These are phyloP conservation scores for Halcyon leucocephala DNA, from an alignment of 2,797 vertebrate genomes.

Conservation along the genomic window DNA sequence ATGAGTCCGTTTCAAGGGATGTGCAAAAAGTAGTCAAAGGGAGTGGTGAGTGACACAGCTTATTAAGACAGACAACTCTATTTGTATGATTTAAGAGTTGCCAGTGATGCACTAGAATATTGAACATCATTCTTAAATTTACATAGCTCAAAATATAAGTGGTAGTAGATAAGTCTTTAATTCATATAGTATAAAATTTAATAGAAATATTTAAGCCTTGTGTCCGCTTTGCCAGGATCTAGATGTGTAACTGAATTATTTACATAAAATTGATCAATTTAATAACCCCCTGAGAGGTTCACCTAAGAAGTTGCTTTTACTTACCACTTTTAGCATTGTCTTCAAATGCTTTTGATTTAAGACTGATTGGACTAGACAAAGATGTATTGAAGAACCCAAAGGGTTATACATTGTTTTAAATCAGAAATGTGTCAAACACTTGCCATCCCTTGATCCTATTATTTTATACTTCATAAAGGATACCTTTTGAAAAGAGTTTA, in stretches of 20 bases:
- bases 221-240: neutral
- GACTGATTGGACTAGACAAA: slow-evolving; percentile 49
- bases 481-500: slow-evolving; percentile 68
- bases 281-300: slow-evolving; percentile 13
- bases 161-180: neutral
- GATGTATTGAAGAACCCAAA: slow-evolving; percentile 41
- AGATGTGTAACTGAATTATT: neutral
- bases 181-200: neutral
- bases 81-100: neutral
- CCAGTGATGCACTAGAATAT: neutral
- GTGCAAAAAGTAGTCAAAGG: neutral
- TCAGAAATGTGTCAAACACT: slow-evolving; percentile 63
- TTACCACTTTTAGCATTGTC: slow-evolving; percentile 16
- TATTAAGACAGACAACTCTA: neutral
- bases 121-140: neutral
- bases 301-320: slow-evolving; percentile 23
- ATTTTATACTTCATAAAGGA: slow-evolving; percentile 71
- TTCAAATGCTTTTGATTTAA: slow-evolving; percentile 58
- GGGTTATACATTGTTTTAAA: slow-evolving; percentile 64
- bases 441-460: slow-evolving; percentile 50
- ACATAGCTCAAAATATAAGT: neutral
- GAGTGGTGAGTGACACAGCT: neutral
- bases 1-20: neutral
- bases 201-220: neutral
- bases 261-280: slow-evolving; percentile 39